Base-by-base conservation (phyloP, 1,140 invertebrate species). In the Polypedilum pembai region DNA sequence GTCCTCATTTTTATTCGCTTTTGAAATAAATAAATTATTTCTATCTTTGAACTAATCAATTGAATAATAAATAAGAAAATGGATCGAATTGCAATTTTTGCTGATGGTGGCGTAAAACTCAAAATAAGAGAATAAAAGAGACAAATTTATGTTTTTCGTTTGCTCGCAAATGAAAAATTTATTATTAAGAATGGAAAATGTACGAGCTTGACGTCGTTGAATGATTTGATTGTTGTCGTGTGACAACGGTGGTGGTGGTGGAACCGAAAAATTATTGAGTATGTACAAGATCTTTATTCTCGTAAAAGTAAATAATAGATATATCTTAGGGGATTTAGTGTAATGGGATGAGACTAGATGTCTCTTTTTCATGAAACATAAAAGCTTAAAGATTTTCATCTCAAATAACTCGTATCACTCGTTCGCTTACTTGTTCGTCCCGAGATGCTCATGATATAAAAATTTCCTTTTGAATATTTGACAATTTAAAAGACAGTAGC, bases 41-140 rank as follows among this genome's bases (percentile, higher is more conserved):
- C 45, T n/a, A 56, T 56, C 45, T 56, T 56, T 56, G n/a, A 56
- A 56, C 15, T 12, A 56, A 56, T 56, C 45, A 56, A 56, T 15
- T 56, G 45, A 56, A 56, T 56, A 56, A 56, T 56, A 56, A 56
- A 56, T 56, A 56, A 56, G 45, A 56, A 56, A 12, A 56, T 56
- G 8, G 45, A 56, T n/a, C 12, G 10, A 56, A 56, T 12, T 56
- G 45, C 45, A 56, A 3, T n/a, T 56, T 56, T 56, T 56, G 45
- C 45, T 56, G 45, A 56, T 56, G 12, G 45, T 56, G 45, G n/a
- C 45, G 15, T 56, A 56, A 56, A 56, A 56, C 24, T 56, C 45
- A 56, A 56, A 56, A 56, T 56, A 12, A 56, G 24, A 33, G 24
- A 33, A 33, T 33, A 33, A 33, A 33, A 33, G 24, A 33, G n/a